Evolutionary conservation across 2,888 invertebrate species (phyloP), one percentile per base, ranked within the genome.

Genomic region (Cheilosia impressa): DNA sequence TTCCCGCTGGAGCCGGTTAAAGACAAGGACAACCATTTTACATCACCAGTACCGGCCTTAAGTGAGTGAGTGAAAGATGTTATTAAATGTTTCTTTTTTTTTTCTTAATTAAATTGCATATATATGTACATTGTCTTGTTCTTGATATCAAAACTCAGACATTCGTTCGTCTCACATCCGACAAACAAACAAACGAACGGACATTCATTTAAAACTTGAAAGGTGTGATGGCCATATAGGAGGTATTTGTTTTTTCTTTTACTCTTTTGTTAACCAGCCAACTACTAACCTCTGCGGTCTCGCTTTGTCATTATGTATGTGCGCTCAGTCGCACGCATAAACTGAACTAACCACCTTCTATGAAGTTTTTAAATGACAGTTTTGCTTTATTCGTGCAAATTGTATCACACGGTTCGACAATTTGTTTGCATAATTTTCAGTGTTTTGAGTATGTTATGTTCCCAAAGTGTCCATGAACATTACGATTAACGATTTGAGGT

Each of bases 31-130:
- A 53, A 47, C 43, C n/a, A 38, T 43, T 38, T 53, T 41, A 22
- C 45, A 27, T 53, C 38, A 34, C 22, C 34, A 7, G 53, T 77
- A 77, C 68, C 77, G 68, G 77, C 45, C 15, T 62, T 34, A 52
- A 53, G 52, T 60, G 76, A 77, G 60, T 62, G 62, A 77, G 50
- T 53, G 77, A 53, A 57, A 68, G 15, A 53, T 7, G 9, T 31
- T 31, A 15, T 22, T 45, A 58, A n/a, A 38, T 19, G 34, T 43
- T 58, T 38, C 17, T 65, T 71, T 58, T 55, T 22, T 38, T 58
- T 41, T 4, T 55, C 55, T n/a, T 34, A 38, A 13, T 13, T 38
- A 13, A 38, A 38, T 38, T 38, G 38, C 38, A 38, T 3, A 38
- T 38, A 9, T 27, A 27, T 6, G 1, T 27, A 1, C 27, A 27